Percentiles rank a stretch among this genome's conserved stretches.
Conservation (phyloP, 2,888 invertebrate species). For the Trachelus stipa region DNA sequence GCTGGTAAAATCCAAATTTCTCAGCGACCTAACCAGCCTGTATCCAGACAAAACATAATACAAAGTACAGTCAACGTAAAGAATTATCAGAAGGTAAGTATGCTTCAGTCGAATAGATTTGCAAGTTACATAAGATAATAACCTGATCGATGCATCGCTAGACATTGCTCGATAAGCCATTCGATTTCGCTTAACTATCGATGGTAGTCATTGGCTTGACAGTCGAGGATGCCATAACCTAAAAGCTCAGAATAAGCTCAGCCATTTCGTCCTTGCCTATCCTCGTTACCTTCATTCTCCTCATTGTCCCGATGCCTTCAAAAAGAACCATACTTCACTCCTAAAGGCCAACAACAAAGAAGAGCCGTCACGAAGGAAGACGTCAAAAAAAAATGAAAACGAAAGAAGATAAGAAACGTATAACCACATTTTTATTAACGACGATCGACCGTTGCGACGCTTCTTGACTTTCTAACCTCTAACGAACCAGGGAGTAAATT, state of each 20-base stretch:
- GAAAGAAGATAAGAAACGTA: not conserved
- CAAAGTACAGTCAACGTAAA: not conserved
- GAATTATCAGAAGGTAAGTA: not conserved
- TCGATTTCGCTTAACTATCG: not conserved
- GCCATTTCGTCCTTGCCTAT: not conserved
- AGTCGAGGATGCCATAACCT: not conserved
- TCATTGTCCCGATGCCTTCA: not conserved
- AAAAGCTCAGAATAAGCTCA: not conserved
- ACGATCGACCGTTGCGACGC: not conserved
- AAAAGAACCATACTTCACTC: not conserved
- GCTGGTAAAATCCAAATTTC: not conserved
- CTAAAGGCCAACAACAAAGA: not conserved
- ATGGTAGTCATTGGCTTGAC: not conserved
- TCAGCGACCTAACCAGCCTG: not conserved
- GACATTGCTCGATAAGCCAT: not conserved
- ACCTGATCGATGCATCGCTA: not conserved
- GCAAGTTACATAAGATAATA: not conserved
- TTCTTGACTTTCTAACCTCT: not conserved
- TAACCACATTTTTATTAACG: not conserved
- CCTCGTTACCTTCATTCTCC: not conserved
- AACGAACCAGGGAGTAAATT: not conserved
- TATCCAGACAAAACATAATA: not conserved
- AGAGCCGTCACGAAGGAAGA: not conserved
- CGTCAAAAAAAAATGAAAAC: not conserved
- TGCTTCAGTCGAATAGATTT: not conserved